phyloP scores from a whole-genome alignment of 2,113 vertebrate genomes.

The Sapayoa aenigma region DNA sequence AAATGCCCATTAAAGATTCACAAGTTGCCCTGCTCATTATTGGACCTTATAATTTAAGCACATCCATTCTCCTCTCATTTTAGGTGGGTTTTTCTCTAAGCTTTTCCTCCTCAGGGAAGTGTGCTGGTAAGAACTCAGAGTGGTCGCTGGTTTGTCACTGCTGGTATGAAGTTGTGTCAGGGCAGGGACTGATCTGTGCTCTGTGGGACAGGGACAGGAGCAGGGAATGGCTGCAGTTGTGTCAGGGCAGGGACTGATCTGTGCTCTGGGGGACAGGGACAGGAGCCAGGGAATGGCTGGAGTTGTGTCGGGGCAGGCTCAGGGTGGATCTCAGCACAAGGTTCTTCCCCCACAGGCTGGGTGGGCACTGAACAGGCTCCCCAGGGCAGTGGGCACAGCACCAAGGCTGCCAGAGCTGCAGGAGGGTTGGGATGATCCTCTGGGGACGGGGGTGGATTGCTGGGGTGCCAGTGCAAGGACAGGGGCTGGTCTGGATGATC shows the following conservation, averaged over 20 bases:
- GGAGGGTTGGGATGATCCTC: rapidly evolving
- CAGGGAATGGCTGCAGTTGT: too few relatives aligned
- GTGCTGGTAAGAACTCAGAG: rapidly evolving
- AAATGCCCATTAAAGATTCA: not conserved
- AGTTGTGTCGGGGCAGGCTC: not conserved
- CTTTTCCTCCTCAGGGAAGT: not conserved
- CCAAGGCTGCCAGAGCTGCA: not conserved
- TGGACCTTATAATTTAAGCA: not conserved
- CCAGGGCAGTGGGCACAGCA: too few relatives aligned
- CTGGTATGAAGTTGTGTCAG: not conserved
- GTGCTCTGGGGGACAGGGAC: too few relatives aligned
- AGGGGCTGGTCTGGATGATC: rapidly evolving
- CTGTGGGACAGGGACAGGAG: too few relatives aligned
- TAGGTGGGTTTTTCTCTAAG: not conserved
- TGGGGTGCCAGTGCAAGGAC: not conserved
- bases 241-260: too few relatives aligned
- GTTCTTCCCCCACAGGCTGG: not conserved
- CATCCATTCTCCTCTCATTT: not conserved
- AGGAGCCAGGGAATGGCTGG: too few relatives aligned
- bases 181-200: too few relatives aligned
- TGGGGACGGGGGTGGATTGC: not conserved
- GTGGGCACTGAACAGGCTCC: too few relatives aligned
- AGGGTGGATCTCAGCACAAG: rapidly evolving
- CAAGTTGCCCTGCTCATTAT: not conserved
- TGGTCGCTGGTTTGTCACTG: not conserved